phyloP scores from a whole-genome alignment of 2,113 vertebrate species.

The Percopsis transmontana region DNA sequence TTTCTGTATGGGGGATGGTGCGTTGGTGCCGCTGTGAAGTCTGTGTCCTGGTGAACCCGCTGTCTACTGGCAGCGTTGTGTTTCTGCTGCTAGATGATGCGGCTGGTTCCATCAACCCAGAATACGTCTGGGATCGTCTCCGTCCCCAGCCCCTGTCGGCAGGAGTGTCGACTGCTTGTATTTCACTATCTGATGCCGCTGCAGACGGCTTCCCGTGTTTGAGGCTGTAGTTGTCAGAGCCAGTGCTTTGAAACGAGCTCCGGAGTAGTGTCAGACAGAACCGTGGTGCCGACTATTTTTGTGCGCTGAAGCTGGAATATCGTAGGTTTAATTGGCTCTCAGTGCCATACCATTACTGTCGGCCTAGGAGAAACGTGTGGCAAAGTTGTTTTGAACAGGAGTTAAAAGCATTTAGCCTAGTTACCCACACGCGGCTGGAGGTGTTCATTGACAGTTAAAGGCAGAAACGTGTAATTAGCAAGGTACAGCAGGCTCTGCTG shows the following conservation, averaged over 20 bases:
- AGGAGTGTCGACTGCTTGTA: slow-evolving; percentile 44
- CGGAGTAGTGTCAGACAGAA: slow-evolving; percentile 63
- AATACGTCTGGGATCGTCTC: slow-evolving; percentile 64
- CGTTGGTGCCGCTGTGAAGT: slow-evolving; percentile 28
- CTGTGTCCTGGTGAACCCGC: slow-evolving; percentile 54
- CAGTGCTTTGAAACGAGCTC: slow-evolving; percentile 63
- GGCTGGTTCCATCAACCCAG: slow-evolving; percentile 46
- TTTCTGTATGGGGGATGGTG: slow-evolving; percentile 35
- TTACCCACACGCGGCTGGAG: slow-evolving; percentile 56
- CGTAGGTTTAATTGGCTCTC: slow-evolving; percentile 60
- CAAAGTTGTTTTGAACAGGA: slow-evolving; percentile 43
- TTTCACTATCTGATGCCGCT: slow-evolving; percentile 52
- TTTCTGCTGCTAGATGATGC: slow-evolving; percentile 42
- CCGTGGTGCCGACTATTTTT: slow-evolving; percentile 55
- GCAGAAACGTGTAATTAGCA: slow-evolving; percentile 52
- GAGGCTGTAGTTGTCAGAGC: slow-evolving; percentile 55
- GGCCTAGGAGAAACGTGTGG: slow-evolving; percentile 57
- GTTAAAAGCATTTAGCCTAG: slow-evolving; percentile 66
- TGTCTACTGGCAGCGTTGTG: slow-evolving; percentile 61
- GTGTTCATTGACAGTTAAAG: slow-evolving; percentile 57
- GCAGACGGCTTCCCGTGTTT: slow-evolving; percentile 48
- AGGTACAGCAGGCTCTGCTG: slow-evolving; percentile 57
- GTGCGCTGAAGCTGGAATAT: slow-evolving; percentile 41
- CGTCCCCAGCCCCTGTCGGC: slow-evolving; percentile 48
- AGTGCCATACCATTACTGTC: slow-evolving; percentile 56